These are phyloP conservation scores for Amblyjoppa fuscipennis DNA, from an alignment of 2,888 invertebrate genomes.

Conservation along the genomic window DNA sequence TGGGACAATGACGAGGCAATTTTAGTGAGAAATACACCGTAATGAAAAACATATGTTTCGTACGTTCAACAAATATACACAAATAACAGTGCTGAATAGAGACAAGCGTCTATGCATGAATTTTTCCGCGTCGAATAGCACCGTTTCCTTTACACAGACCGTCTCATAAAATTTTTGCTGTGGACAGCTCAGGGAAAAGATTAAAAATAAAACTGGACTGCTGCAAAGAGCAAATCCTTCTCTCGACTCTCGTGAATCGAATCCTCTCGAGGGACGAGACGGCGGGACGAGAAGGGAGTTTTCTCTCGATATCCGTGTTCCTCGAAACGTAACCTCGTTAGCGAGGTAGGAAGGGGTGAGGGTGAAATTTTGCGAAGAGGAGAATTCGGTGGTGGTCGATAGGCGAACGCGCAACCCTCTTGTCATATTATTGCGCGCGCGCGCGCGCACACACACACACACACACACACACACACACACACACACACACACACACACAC, in stretches of 20 bases:
- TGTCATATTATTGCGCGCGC: background rate
- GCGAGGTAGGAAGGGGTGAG: background rate
- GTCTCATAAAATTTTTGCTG: background rate
- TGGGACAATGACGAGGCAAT: background rate
- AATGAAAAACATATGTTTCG: no score
- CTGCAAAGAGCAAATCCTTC: slow-evolving; percentile 23
- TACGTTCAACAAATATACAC: no score
- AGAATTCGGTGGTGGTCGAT: background rate
- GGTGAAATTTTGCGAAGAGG: background rate
- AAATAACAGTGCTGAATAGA: slow-evolving; percentile 21
- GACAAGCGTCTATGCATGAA: no score
- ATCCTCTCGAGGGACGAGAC: slow-evolving; percentile 28
- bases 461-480: no score
- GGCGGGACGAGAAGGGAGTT: slow-evolving; percentile 35
- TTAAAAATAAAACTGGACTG: slow-evolving; percentile 24
- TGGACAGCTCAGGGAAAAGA: background rate
- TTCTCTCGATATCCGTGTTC: slow-evolving; percentile 62
- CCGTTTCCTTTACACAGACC: no score
- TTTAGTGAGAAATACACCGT: background rate
- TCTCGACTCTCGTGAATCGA: slow-evolving; percentile 50
- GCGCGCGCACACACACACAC: no score
- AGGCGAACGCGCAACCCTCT: background rate
- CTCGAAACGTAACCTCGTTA: slow-evolving; percentile 65
- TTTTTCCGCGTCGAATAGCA: no score
- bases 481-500: no score